Base-by-base conservation (phyloP, 2,113 vertebrate species). In the Piprites chloris region DNA sequence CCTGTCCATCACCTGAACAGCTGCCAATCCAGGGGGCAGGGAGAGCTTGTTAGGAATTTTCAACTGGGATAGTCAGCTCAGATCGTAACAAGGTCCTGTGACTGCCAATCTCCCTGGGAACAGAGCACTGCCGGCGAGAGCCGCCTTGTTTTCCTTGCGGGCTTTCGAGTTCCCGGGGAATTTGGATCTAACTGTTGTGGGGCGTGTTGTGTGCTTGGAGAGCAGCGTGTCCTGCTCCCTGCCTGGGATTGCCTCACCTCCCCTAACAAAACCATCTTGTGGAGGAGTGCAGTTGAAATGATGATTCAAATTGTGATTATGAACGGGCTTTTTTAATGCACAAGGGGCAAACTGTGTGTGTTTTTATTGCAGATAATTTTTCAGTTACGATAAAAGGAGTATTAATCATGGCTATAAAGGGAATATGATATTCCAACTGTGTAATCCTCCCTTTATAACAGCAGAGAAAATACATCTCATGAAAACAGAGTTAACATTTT, bases 341-440 rank as follows among this genome's bases (percentile, higher is more conserved):
- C 30, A 39, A 39, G 91, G 41, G 61, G 39, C 56, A 87, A 90
- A 87, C 14, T 30, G 23, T 58, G 16, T 68, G 39, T 91, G 53
- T 56, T 87, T 94, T 91, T 75, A 89, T 87, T 83, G n/a, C 41
- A 85, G 82, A 69, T 75, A 62, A 72, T 79, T 82, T 75, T 85
- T 53, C 22, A 77, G 58, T 92, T 93, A 50, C 9, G 27, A 73
- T 81, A 89, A 87, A 96, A 89, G 58, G 58, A 83, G 14, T 46
- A 63, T 89, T 93, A 87, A 41, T 80, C 37, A 28, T 12, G 67
- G 33, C 85, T 94, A 35, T 56, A 83, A 88, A 86, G 76, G 72
- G 41, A 92, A 80, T 80, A 73, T 46, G 33, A 5, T 72, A 65
- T 59, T 72, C 44, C 30, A 17, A 9, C 2, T 18, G 35, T 75